phyloP scores from a whole-genome alignment of 2,113 vertebrate species.

The Serranochromis macrocephalus region DNA sequence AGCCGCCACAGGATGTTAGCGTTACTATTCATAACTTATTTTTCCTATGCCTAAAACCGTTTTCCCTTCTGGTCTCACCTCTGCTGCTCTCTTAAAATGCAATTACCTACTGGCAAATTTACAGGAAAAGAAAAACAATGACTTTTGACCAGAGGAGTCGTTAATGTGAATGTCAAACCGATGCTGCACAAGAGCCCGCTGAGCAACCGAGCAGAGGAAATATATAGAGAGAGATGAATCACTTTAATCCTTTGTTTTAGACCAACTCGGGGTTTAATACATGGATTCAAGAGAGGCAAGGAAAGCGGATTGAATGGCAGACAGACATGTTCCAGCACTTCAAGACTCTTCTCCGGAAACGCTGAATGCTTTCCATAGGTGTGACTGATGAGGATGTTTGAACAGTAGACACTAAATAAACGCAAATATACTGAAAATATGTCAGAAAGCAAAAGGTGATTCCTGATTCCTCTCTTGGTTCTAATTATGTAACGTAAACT shows the following conservation, averaged over 20 bases:
- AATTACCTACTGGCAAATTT: slow-evolving; percentile 61
- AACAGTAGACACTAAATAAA: background rate
- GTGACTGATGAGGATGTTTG: slow-evolving; percentile 27
- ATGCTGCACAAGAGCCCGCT: slow-evolving; percentile 16
- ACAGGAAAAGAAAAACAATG: slow-evolving; percentile 61
- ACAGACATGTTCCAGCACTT: slow-evolving; percentile 49
- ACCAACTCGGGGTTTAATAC: slow-evolving; percentile 43
- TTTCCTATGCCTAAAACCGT: slow-evolving; percentile 58
- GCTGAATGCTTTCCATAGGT: slow-evolving; percentile 44
- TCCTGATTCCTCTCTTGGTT: background rate
- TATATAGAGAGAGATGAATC: slow-evolving; percentile 52
- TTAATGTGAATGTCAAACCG: slow-evolving; percentile 53
- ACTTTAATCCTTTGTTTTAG: slow-evolving; percentile 52
- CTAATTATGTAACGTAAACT: background rate
- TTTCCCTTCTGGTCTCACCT: slow-evolving; percentile 65
- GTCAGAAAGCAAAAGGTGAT: background rate
- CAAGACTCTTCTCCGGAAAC: slow-evolving; percentile 28
- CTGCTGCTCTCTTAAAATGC: slow-evolving; percentile 56
- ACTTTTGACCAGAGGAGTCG: slow-evolving; percentile 51
- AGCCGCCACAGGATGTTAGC: slow-evolving; percentile 67
- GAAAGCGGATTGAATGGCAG: slow-evolving; percentile 23
- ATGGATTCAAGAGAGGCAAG: slow-evolving; percentile 21
- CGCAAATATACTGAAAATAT: background rate
- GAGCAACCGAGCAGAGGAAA: slow-evolving; percentile 38
- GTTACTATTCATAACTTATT: slow-evolving; percentile 66